phyloP scores from a whole-genome alignment of 1,140 invertebrate species.

The Nautilus pompilius region DNA sequence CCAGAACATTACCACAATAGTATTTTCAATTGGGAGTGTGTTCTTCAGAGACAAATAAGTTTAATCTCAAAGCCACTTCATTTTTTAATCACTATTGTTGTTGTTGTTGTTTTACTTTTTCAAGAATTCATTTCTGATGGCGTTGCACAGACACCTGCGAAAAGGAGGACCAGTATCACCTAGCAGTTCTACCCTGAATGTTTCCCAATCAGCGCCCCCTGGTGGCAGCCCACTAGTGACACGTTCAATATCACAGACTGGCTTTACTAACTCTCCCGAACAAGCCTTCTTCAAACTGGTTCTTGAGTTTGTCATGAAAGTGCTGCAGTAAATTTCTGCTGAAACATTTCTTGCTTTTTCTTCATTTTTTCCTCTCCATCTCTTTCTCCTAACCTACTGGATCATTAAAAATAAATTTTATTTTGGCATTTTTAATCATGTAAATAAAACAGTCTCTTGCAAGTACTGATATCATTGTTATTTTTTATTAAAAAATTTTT shows the following conservation, averaged over 20 bases:
- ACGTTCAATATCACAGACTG: slow-evolving; percentile 24
- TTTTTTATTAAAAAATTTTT: too few species aligned
- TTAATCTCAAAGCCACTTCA: background rate
- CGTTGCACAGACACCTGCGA: slow-evolving; percentile 30
- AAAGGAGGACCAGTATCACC: slow-evolving; percentile 22
- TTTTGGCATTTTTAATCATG: too few species aligned
- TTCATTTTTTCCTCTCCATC: too few species aligned
- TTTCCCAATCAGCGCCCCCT: background rate
- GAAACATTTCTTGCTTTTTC: too few species aligned
- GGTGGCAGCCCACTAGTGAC: slow-evolving; percentile 8
- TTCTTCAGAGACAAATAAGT: background rate
- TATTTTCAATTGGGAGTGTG: background rate
- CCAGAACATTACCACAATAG: background rate
- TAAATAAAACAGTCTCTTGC: too few species aligned
- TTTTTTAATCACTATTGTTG: background rate
- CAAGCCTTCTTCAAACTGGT: slow-evolving; percentile 31
- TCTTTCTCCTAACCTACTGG: too few species aligned
- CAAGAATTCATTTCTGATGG: slow-evolving; percentile 37
- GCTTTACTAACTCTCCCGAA: slow-evolving; percentile 20
- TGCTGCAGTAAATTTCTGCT: slow-evolving; percentile 17
- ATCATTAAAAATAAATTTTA: too few species aligned
- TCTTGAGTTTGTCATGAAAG: slow-evolving; percentile 27
- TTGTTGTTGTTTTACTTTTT: slow-evolving; percentile 6
- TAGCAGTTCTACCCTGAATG: background rate
- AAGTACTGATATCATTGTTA: too few species aligned